Base-by-base conservation (phyloP, 2,888 invertebrate species). In the Leucoptera coffeella region DNA sequence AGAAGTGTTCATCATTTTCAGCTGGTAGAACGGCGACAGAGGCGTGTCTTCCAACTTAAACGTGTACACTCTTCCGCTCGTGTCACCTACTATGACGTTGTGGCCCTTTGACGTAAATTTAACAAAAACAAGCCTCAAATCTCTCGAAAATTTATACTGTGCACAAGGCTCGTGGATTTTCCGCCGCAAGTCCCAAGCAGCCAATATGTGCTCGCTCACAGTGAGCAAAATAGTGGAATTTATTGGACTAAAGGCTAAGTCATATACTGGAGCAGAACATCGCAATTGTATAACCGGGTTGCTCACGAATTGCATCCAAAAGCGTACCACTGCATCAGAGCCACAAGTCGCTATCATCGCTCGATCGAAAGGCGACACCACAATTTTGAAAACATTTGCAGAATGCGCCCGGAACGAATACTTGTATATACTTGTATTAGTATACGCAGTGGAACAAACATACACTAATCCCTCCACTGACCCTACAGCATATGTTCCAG, bases 401-500 rank as follows among this genome's bases (percentile, higher is more conserved):
- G 82, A 75, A 44, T 94, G 93, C 1, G 85, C 86, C 36, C 77
- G 69, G 40, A 72, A 75, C 11, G 78, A n/a, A n/a, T n/a, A n/a
- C 73, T 22, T 80, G 79, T 29, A 84, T 60, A 40, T 85, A 82
- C 40, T 85, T 80, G 41, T 86, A 82, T 26, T 85, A 75, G 51
- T 87, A 86, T 39, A 86, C 83, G 15, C 80, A 85, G 1, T 90
- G 89, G 44, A 90, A 92, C 43, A 76, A 80, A n/a, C n/a, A 45
- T 85, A 81, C n/a, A 86, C 59, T 32, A 84, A 85, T 1, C 94
- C 94, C 43, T 91, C 89, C 35, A 85, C 85, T 0, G 92, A 90
- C 0, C 89, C 87, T 1, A 90, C 80, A 25, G 82, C 73, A 49
- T 90, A 93, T 5, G 79, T 51, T 33, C 77, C 77, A 1, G 58